Percentiles rank a stretch among this genome's conserved stretches.
Evolutionary conservation across 1,140 invertebrate genomes (phyloP).

Genomic region (Macrosteles quadrilineatus): DNA sequence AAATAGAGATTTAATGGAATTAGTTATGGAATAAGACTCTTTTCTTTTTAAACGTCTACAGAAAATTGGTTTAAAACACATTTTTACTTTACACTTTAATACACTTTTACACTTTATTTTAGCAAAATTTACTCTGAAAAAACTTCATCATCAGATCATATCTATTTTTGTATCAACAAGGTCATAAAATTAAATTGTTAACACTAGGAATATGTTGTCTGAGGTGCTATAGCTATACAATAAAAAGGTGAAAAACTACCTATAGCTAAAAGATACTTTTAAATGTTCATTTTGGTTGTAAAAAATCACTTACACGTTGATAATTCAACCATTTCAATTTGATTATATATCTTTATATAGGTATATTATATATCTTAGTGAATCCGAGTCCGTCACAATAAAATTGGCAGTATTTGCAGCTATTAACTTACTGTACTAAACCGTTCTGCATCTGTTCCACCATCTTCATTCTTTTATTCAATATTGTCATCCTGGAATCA

Average conservation of each 20-base stretch:
- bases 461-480: slow-evolving; percentile 38
- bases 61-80: neutral
- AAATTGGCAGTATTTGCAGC: neutral
- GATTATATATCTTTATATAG: neutral
- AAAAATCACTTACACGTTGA: too few relatives aligned
- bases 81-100: too few relatives aligned
- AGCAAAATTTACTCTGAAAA: too few relatives aligned
- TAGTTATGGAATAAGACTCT: neutral
- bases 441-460: neutral
- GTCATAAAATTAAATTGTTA: too few relatives aligned
- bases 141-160: too few relatives aligned
- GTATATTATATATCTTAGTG: neutral
- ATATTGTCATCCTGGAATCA: slow-evolving; percentile 38
- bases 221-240: too few relatives aligned
- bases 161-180: too few relatives aligned
- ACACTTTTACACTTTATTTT: too few relatives aligned
- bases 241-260: too few relatives aligned
- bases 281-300: too few relatives aligned
- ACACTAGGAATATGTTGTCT: too few relatives aligned
- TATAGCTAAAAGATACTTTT: too few relatives aligned
- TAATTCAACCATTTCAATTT: neutral
- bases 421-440: neutral
- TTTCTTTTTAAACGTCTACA: neutral
- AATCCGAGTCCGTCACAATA: neutral
- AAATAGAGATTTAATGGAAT: neutral